Percentiles rank a stretch among this genome's conserved stretches.
Conservation (phyloP, 2,888 invertebrate species). For the Mythimna impura region DNA sequence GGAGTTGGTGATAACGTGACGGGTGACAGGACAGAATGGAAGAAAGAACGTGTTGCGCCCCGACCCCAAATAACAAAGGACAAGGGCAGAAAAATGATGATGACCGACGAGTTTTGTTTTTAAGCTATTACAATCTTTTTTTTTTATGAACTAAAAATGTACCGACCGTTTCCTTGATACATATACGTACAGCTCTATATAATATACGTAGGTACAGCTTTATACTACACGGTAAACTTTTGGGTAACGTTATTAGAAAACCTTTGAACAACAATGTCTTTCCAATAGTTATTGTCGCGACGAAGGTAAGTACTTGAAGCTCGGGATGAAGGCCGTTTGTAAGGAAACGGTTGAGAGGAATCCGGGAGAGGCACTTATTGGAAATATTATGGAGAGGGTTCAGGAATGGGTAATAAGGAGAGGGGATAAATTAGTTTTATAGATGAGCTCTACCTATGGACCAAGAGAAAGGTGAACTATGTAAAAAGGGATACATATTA, state of each 20-base stretch:
- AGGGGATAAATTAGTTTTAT: constrained; percentile 34
- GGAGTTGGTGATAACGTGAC: no score
- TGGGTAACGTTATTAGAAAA: constrained; percentile 53
- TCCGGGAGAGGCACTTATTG: constrained; percentile 32
- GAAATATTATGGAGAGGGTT: constrained; percentile 41
- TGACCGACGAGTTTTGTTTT: no score
- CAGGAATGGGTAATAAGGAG: constrained; percentile 40
- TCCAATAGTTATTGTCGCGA: constrained; percentile 57
- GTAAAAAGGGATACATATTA: no score
- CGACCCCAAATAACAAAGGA: no score
- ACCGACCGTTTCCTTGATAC: no score
- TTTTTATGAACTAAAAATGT: neutral
- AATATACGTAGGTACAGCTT: no score
- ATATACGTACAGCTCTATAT: no score
- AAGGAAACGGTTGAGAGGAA: constrained; percentile 42
- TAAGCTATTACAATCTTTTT: no score
- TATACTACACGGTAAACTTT: constrained; percentile 43
- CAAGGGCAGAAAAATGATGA: no score
- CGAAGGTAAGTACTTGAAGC: constrained; percentile 43
- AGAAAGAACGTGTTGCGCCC: no score
- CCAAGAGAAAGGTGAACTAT: no score
- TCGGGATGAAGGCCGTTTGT: constrained; percentile 28
- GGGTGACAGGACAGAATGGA: no score
- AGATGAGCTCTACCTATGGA: neutral
- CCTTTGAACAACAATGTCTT: constrained; percentile 53